These are phyloP conservation scores for Adelges cooleyi DNA, from an alignment of 1,140 invertebrate genomes.

Conservation along the genomic window DNA sequence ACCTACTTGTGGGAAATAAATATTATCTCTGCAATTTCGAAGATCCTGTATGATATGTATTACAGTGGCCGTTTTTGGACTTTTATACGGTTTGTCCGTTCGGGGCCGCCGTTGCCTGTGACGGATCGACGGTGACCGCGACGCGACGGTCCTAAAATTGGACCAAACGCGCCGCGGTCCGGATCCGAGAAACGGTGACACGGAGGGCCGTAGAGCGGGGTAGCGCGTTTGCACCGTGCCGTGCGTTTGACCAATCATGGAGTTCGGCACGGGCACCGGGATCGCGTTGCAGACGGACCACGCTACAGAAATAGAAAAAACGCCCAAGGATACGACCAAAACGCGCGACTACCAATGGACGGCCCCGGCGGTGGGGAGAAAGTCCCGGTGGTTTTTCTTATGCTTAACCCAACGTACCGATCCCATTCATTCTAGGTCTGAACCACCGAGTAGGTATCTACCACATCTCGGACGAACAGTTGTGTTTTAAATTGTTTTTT, in stretches of 20 bases:
- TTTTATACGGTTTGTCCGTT: too few relatives aligned
- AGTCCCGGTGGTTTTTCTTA: background rate
- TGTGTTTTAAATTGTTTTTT: background rate
- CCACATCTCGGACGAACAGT: background rate
- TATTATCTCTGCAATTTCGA: too few relatives aligned
- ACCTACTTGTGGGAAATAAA: too few relatives aligned
- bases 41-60: too few relatives aligned
- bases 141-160: conserved; percentile 17
- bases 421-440: conserved; percentile 26
- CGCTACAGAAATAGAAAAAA: conserved; percentile 20
- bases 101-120: background rate
- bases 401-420: background rate
- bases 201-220: background rate
- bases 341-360: too few relatives aligned
- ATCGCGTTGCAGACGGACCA: conserved; percentile 17
- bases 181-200: background rate
- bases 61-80: too few relatives aligned
- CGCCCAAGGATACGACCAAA: background rate
- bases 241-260: conserved; percentile 26
- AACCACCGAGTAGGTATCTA: conserved; percentile 26
- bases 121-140: background rate
- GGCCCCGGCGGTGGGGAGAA: background rate
- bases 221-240: background rate
- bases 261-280: conserved; percentile 15
- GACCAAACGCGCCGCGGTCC: background rate